A percentile compares a stretch with the other conserved stretches of the same genome.
These are phyloP conservation scores for Heteronetta atricapilla DNA, from an alignment of 2,113 vertebrate genomes.

Conservation along the genomic window DNA sequence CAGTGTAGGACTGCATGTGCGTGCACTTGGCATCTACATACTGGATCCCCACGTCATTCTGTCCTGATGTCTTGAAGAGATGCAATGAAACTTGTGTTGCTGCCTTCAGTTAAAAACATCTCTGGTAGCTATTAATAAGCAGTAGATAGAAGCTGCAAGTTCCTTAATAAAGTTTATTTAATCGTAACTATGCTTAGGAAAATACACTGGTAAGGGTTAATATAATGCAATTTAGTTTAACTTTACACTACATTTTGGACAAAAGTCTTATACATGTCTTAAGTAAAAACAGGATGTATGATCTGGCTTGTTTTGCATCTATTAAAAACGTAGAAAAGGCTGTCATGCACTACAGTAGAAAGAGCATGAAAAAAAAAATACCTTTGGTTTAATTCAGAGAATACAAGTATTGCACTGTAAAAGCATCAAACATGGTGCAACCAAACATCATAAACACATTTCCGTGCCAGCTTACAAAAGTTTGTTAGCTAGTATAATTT, in stretches of 20 bases:
- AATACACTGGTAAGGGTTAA: constrained; percentile 82
- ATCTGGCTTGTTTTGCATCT: constrained; percentile 77
- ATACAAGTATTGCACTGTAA: constrained; percentile 82
- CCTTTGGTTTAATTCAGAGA: constrained; percentile 83
- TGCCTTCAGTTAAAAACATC: background rate
- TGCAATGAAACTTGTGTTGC: background rate
- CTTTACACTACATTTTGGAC: constrained; percentile 79
- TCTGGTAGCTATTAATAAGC: background rate
- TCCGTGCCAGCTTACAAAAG: constrained; percentile 74
- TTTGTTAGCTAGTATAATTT: constrained; percentile 69
- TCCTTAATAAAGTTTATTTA: constrained; percentile 84
- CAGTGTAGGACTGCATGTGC: background rate
- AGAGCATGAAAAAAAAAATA: constrained; percentile 78
- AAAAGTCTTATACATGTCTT: constrained; percentile 75
- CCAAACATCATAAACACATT: constrained; percentile 76
- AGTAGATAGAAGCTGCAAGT: constrained; percentile 34
- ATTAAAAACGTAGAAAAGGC: constrained; percentile 82
- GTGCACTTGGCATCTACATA: rapidly evolving
- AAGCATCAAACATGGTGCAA: constrained; percentile 81
- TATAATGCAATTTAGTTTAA: constrained; percentile 80
- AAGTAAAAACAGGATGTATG: constrained; percentile 72
- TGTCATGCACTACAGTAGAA: constrained; percentile 76
- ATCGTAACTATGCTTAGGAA: constrained; percentile 82
- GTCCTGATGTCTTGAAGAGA: background rate
- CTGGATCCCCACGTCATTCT: too few relatives aligned